phyloP scores from a whole-genome alignment of 2,797 vertebrate species.

The Thamnophis elegans region DNA sequence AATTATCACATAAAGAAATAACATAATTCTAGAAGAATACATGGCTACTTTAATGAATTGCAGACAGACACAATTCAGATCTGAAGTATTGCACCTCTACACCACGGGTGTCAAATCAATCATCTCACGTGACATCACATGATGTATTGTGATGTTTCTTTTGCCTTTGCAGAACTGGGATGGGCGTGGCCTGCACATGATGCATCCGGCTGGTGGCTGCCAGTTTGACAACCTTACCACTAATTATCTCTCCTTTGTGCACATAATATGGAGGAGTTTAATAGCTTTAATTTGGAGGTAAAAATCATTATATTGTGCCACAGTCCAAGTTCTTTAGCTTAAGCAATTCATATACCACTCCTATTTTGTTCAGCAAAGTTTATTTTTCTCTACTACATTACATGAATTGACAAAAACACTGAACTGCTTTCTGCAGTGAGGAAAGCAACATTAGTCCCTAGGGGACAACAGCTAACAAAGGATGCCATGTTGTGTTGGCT shows the following conservation, averaged over 20 bases:
- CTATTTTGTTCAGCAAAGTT: background rate
- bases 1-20: background rate
- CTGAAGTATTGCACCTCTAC: background rate
- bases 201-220: fast-evolving
- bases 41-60: background rate
- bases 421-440: background rate
- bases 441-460: background rate
- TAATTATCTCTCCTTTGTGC: background rate
- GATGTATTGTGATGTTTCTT: too few relatives aligned
- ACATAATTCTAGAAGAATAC: background rate
- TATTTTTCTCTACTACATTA: background rate
- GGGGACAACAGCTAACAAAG: background rate
- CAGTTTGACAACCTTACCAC: background rate
- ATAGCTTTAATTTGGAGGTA: background rate
- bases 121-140: too few relatives aligned
- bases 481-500: background rate
- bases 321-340: background rate
- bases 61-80: background rate
- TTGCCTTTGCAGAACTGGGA: too few relatives aligned
- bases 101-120: too few relatives aligned
- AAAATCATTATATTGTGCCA: background rate
- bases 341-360: background rate
- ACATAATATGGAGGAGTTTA: background rate
- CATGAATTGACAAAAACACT: background rate
- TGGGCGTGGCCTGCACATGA: too few relatives aligned